Conservation (phyloP, 2,113 vertebrate genomes). For the Malurus elegans region DNA sequence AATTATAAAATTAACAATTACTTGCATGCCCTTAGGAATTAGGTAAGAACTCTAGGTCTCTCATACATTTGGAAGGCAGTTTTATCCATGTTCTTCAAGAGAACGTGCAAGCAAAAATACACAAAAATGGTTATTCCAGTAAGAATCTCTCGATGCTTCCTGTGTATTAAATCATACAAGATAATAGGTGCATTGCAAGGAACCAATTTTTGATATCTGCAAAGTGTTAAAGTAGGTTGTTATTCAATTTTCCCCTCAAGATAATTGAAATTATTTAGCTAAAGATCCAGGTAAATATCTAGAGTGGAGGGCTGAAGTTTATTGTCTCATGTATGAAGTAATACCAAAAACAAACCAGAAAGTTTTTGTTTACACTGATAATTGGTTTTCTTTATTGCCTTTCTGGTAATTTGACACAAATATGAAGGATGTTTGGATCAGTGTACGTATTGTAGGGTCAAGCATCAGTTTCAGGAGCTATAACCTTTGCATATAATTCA, state of each 20-base stretch:
- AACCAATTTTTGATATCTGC: neutral
- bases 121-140: neutral
- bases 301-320: neutral
- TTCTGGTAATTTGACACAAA: neutral
- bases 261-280: neutral
- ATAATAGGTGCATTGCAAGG: neutral
- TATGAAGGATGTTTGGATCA: neutral
- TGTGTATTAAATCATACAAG: neutral
- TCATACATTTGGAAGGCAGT: neutral
- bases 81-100: neutral
- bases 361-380: neutral
- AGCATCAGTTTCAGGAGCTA: neutral
- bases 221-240: neutral
- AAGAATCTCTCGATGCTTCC: neutral
- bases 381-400: neutral
- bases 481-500: neutral
- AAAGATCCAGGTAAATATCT: neutral
- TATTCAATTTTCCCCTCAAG: neutral
- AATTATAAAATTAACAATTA: neutral
- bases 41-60: neutral
- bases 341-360: neutral
- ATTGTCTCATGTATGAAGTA: neutral
- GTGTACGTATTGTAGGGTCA: neutral
- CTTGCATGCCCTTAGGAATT: neutral
- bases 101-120: neutral